Conservation (phyloP, 2,888 invertebrate species). For the Coremacera marginata region DNA sequence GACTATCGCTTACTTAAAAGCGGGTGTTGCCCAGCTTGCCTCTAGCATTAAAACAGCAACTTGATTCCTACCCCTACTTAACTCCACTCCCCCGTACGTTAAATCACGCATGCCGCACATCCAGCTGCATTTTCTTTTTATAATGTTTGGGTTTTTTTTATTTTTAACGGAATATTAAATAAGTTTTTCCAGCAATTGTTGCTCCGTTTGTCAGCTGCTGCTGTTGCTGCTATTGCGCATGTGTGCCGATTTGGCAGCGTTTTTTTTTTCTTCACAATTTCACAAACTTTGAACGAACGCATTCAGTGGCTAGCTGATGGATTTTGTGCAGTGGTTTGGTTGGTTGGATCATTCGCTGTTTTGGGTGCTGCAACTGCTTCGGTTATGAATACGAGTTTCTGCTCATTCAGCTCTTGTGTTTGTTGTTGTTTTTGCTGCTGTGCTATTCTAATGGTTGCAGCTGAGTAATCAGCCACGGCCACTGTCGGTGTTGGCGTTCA, state of each 20-base stretch:
- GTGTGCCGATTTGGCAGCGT: too few relatives aligned
- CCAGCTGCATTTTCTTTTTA: not conserved
- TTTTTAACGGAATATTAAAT: not conserved
- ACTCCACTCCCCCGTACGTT: too few relatives aligned
- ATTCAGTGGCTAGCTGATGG: not conserved
- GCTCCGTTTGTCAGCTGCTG: conserved; percentile 16
- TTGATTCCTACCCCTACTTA: too few relatives aligned
- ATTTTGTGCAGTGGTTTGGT: not conserved
- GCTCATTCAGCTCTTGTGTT: not conserved
- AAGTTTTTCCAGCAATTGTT: not conserved
- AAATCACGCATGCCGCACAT: too few relatives aligned
- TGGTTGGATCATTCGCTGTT: not conserved
- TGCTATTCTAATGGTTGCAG: conserved; percentile 18
- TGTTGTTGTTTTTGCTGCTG: conserved; percentile 19
- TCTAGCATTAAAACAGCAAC: too few relatives aligned
- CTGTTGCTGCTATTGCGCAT: not conserved
- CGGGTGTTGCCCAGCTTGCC: too few relatives aligned
- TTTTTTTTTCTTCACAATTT: not conserved
- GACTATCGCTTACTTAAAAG: too few relatives aligned
- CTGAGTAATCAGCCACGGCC: conserved; percentile 8
- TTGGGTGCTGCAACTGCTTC: not conserved
- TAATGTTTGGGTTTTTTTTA: not conserved
- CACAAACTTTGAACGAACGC: not conserved
- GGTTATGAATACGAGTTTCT: too few relatives aligned
- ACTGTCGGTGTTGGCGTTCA: not conserved